Conservation (phyloP, 2,113 vertebrate genomes). For the Bambusicola thoracicus region DNA sequence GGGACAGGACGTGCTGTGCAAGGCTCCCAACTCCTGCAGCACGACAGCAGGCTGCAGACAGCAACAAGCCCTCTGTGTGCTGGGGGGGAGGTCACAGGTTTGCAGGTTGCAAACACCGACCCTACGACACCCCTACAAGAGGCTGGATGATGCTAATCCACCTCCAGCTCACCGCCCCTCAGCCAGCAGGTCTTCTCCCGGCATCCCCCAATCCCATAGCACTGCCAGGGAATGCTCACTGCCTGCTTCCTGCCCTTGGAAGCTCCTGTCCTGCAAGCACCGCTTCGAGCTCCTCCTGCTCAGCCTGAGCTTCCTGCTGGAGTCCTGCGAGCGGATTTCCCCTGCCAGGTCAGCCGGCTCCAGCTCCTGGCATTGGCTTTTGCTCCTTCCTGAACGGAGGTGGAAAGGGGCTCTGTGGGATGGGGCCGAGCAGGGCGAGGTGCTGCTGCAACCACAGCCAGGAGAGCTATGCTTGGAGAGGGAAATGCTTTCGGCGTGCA, state of each 20-base stretch:
- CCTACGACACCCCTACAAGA: too few relatives aligned
- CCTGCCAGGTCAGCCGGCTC: background rate
- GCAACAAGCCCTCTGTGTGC: too few relatives aligned
- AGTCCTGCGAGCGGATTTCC: conserved; percentile 20
- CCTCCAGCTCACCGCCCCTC: too few relatives aligned
- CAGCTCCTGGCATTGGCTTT: background rate
- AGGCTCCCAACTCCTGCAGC: background rate
- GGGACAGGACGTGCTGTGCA: too few relatives aligned
- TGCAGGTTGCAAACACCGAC: too few relatives aligned
- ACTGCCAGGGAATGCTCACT: rapidly evolving
- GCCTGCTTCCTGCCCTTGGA: background rate
- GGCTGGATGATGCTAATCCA: too few relatives aligned
- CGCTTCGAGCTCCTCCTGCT: background rate
- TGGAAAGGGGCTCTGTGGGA: background rate
- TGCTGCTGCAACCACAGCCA: too few relatives aligned
- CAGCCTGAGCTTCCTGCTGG: background rate
- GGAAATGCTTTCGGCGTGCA: background rate
- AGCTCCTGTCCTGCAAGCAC: background rate
- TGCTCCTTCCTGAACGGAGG: background rate
- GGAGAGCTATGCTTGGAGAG: too few relatives aligned
- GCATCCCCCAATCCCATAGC: background rate
- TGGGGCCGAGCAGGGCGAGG: background rate
- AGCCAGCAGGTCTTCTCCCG: background rate
- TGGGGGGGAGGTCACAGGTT: too few relatives aligned
- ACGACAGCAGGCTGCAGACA: background rate